Percentiles rank a stretch among this genome's conserved stretches.
Conservation (phyloP, 2,888 invertebrate genomes). For the Microplitis manilae region DNA sequence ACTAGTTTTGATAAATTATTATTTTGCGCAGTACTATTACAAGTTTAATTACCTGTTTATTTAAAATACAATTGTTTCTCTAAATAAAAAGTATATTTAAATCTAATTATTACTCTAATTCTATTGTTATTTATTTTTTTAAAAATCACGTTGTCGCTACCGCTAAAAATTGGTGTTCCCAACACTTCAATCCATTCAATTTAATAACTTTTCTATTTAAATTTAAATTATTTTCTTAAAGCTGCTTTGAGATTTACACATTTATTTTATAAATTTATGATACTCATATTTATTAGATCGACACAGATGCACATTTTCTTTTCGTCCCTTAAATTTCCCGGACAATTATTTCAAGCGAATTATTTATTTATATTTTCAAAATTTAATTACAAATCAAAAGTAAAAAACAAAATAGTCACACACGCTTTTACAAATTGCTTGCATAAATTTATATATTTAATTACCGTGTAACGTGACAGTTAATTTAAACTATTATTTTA, state of each 20-base stretch:
- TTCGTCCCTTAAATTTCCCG: no score
- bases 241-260: not conserved
- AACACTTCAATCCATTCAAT: not conserved
- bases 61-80: no score
- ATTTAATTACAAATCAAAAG: no score
- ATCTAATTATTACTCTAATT: not conserved
- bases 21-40: no score
- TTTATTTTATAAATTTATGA: not conserved
- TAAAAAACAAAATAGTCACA: not conserved
- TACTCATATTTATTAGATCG: no score
- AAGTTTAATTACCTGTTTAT: no score
- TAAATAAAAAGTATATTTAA: not conserved
- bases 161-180: not conserved
- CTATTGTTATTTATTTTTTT: constrained; percentile 13
- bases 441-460: constrained; percentile 10
- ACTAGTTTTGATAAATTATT: no score
- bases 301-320: no score
- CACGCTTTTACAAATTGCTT: constrained; percentile 9
- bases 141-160: not conserved
- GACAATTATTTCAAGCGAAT: no score
- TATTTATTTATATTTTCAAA: no score
- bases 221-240: not conserved
- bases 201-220: not conserved
- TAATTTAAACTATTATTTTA: constrained; percentile 32
- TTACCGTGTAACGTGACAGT: constrained; percentile 4